phyloP scores from a whole-genome alignment of 35 echinoderm and acorn worm genomes.

The Patiria miniata region DNA sequence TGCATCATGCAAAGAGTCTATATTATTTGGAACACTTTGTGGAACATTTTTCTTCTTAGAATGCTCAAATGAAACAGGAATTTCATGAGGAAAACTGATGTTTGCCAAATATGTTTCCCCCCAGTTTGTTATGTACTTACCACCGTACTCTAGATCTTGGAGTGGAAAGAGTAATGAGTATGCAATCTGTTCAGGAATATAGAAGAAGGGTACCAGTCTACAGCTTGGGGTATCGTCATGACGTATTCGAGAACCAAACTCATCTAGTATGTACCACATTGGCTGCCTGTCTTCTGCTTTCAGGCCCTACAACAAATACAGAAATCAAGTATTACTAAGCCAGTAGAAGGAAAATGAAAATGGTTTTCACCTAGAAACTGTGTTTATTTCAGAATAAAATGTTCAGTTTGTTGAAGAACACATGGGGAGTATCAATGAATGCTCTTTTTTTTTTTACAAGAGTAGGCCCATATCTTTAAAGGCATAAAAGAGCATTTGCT shows the following conservation, averaged over 20 bases:
- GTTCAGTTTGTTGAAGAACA: no score
- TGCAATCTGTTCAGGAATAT: conserved; percentile 40
- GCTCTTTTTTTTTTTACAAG: no score
- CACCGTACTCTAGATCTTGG: conserved; percentile 70
- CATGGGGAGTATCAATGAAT: no score
- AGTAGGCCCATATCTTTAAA: no score
- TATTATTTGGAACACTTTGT: no score
- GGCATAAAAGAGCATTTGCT: no score
- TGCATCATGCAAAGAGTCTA: no score
- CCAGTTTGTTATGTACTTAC: conserved; percentile 1
- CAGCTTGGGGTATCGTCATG: conserved; percentile 64
- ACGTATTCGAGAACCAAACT: conserved; percentile 66
- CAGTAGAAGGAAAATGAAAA: no score
- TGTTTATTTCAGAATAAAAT: no score
- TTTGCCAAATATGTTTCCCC: background rate
- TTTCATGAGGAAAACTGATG: background rate
- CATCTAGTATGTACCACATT: conserved; percentile 76
- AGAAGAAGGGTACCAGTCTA: conserved; percentile 53
- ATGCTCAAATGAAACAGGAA: no score
- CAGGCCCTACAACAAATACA: conserved; percentile 24
- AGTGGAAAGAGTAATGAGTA: conserved; percentile 56
- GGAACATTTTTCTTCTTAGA: no score
- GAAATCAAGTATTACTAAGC: background rate
- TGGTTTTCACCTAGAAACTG: no score
- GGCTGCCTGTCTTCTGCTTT: conserved; percentile 60